Conservation (phyloP, 2,797 vertebrate genomes). For the Lepilemur septentrionalis region DNA sequence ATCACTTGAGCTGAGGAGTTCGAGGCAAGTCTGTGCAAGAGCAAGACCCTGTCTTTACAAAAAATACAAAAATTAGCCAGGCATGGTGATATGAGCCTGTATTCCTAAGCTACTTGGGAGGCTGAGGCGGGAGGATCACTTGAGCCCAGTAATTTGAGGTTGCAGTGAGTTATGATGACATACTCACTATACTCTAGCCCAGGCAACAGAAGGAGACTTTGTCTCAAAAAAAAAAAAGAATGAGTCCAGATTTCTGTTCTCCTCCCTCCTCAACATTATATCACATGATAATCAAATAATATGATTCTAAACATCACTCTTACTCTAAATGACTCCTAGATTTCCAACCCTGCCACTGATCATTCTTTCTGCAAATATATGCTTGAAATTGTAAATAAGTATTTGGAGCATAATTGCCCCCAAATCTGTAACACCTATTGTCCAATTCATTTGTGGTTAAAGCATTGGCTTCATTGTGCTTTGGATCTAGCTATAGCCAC, state of each 20-base stretch:
- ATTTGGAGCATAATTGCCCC: not conserved
- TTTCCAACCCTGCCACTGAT: not conserved
- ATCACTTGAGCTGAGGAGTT: not conserved
- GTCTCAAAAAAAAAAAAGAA: too few relatives aligned
- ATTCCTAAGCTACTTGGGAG: not conserved
- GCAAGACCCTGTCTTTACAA: not conserved
- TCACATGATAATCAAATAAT: not conserved
- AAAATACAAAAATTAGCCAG: not conserved
- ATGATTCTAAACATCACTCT: not conserved
- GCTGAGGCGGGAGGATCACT: not conserved
- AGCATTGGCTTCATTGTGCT: not conserved
- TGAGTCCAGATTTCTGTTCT: not conserved
- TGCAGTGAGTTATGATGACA: not conserved
- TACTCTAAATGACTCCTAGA: not conserved
- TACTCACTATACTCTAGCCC: not conserved
- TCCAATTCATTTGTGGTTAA: not conserved
- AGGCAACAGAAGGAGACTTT: not conserved
- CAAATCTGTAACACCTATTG: not conserved
- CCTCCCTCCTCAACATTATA: not conserved
- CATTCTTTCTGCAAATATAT: not conserved
- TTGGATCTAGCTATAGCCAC: not conserved
- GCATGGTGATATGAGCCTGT: fast-evolving
- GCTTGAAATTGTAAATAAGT: not conserved
- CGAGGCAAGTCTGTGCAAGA: not conserved
- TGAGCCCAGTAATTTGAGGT: not conserved